A percentile compares a stretch with the other conserved stretches of the same genome.
phyloP scores from a whole-genome alignment of 2,888 invertebrate species.

The Melolontha melolontha region DNA sequence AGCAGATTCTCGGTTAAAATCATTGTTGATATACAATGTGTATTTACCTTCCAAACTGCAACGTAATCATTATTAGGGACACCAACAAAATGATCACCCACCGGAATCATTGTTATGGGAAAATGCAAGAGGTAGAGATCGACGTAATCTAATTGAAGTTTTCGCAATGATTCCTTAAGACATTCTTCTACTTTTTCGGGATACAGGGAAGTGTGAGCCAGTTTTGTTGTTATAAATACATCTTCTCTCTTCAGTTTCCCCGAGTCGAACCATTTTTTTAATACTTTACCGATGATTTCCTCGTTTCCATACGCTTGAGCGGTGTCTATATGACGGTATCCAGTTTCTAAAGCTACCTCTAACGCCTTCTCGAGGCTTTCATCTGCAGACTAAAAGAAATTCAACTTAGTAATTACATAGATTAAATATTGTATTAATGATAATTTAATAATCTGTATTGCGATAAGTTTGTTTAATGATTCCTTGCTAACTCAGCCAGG shows the following conservation, averaged over 20 bases:
- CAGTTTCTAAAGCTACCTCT: conserved; percentile 77
- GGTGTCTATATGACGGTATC: conserved; percentile 87
- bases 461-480: too few relatives aligned
- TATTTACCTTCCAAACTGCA: conserved; percentile 22
- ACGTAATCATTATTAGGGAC: conserved; percentile 13
- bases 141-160: conserved; percentile 81
- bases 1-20: neutral
- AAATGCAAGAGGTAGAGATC: conserved; percentile 86
- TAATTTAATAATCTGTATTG: too few relatives aligned
- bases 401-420: too few relatives aligned
- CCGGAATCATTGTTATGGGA: conserved; percentile 64
- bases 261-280: conserved; percentile 77
- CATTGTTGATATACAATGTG: too few relatives aligned
- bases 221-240: conserved; percentile 84
- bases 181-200: conserved; percentile 74
- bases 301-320: conserved; percentile 85
- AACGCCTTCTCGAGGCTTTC: conserved; percentile 77
- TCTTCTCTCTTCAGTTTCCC: conserved; percentile 76
- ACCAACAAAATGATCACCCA: neutral
- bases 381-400: conserved; percentile 71
- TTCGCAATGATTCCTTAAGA: conserved; percentile 74
- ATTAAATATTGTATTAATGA: too few relatives aligned
- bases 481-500: too few relatives aligned
- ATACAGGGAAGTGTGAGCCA: conserved; percentile 74
- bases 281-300: conserved; percentile 55